Evolutionary conservation across 2,797 vertebrate species (phyloP), one percentile per base, ranked within the genome.

Genomic region (Artibeus lituratus): DNA sequence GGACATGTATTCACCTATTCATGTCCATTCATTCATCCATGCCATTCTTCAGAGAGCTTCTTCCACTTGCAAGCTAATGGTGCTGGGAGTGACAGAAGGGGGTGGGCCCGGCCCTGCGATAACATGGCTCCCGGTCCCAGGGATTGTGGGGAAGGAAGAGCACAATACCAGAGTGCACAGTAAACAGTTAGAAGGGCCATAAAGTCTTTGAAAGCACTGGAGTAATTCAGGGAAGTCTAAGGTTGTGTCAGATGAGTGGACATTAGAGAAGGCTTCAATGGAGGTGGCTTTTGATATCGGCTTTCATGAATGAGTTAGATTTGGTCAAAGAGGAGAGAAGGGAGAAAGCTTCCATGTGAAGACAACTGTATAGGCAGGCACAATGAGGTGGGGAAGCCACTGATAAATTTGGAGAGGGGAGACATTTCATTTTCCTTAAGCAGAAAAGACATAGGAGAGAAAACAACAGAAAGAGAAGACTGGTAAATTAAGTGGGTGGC

Each of bases 391-490:
- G n/a, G 62, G 35, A 84, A 69, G 78, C 35, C 42, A 89, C 10
- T 0, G 4, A 32, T 0, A 35, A 10, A 44, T 53, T 89, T 77
- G 53, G 65, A 55, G 21, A 76, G 80, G 24, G 18, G 5, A 76
- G 39, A 18, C 11, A 49, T 19, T 87, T 47, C 51, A 53, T 80
- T 89, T 89, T 90, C 29, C 74, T 85, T 24, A 22, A 88, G 47
- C 47, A 76, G 3, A 39, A 78, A 95, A 85, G 35, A 82, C 19
- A 59, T 0, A 2, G 59, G 44, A 73, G 44, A 84, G 29, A 76
- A 32, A 94, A 72, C 29, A 53, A 35, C n/a, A 47, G 62, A 84
- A 70, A 72, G 87, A 82, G 85, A 94, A 95, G 94, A 59, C 62
- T 49, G 6, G 32, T 59, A 86, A 91, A 42, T 80, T 49, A 57